phyloP scores from a whole-genome alignment of 2,888 invertebrate genomes.

The Microctonus hyperodae region DNA sequence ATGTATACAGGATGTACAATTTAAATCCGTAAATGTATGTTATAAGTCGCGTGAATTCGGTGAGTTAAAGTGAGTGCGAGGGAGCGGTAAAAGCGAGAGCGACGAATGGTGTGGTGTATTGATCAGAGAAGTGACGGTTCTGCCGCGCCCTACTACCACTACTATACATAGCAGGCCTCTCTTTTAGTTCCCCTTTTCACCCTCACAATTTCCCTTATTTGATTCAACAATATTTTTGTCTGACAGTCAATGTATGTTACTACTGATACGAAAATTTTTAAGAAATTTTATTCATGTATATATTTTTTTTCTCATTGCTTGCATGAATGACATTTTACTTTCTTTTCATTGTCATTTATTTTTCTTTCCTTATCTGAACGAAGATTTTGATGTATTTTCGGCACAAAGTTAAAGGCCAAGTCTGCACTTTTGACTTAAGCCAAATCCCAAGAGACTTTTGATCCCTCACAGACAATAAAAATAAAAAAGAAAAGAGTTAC shows the following conservation, averaged over 20 bases:
- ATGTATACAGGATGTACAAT: neutral
- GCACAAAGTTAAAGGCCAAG: conserved; percentile 46
- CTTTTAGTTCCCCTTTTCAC: neutral
- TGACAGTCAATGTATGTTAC: neutral
- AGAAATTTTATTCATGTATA: too few species aligned
- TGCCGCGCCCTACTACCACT: conserved; percentile 61
- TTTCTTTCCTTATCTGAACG: too few species aligned
- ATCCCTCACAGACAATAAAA: conserved; percentile 47
- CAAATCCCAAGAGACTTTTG: conserved; percentile 32
- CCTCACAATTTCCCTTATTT: neutral
- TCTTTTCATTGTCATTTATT: too few species aligned
- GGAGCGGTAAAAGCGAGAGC: conserved; percentile 41
- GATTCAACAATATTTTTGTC: neutral
- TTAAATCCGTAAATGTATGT: neutral
- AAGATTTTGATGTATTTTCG: too few species aligned
- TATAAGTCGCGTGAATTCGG: neutral
- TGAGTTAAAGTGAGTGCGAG: conserved; percentile 37
- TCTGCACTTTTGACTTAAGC: conserved; percentile 41
- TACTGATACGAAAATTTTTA: neutral
- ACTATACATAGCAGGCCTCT: conserved; percentile 28
- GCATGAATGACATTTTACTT: neutral
- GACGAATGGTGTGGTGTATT: conserved; percentile 57
- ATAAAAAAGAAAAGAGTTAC: neutral
- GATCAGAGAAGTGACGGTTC: conserved; percentile 61
- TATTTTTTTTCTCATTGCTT: neutral